phyloP scores from a whole-genome alignment of 2,113 vertebrate species.

The Neopipo cinnamomea region DNA sequence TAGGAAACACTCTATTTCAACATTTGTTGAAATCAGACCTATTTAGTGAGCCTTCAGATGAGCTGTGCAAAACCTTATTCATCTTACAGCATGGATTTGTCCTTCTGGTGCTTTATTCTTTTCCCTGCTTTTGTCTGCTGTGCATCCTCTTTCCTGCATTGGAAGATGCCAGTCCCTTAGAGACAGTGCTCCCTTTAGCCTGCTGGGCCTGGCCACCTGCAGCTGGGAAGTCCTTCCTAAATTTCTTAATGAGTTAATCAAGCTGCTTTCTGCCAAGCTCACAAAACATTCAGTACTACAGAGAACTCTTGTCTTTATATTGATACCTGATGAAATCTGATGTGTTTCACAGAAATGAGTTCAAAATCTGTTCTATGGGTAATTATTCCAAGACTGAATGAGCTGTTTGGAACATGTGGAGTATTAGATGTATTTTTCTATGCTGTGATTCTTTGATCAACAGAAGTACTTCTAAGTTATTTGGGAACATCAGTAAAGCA shows the following conservation, averaged over 20 bases:
- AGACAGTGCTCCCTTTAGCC: background rate
- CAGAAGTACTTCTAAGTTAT: background rate
- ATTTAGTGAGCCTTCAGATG: background rate
- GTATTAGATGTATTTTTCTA: background rate
- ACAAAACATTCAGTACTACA: background rate
- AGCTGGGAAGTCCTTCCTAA: background rate
- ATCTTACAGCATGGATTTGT: background rate
- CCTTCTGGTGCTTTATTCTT: background rate
- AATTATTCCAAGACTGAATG: background rate
- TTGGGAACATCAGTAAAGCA: background rate
- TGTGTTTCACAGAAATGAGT: background rate
- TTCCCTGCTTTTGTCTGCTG: fast-evolving
- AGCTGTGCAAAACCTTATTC: background rate
- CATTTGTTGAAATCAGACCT: background rate
- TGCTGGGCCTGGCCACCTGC: background rate
- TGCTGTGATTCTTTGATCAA: background rate
- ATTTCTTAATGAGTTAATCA: background rate
- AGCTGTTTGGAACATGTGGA: background rate
- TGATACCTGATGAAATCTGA: background rate
- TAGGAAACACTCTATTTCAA: background rate
- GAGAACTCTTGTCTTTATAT: background rate
- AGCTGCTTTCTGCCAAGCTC: background rate
- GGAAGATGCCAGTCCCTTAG: background rate
- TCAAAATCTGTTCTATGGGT: background rate
- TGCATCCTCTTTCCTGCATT: background rate